Percentiles rank a stretch among this genome's conserved stretches.
phyloP scores from a whole-genome alignment of 2,797 vertebrate genomes.

The Momotus momota region DNA sequence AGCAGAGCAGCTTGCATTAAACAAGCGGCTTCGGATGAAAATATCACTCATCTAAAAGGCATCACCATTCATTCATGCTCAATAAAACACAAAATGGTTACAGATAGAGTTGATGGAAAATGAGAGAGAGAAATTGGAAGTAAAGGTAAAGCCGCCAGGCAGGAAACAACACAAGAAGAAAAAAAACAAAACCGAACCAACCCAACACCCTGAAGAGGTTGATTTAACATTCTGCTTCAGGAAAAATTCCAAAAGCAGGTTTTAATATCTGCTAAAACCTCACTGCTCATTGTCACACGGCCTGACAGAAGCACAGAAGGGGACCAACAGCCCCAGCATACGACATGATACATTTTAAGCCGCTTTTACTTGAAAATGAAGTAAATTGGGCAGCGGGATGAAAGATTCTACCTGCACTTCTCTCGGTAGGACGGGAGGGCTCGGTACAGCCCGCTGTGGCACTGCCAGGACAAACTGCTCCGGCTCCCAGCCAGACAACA shows the following conservation, averaged over 20 bases:
- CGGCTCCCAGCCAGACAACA: background rate
- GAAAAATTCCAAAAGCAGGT: conserved; percentile 26
- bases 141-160: conserved; percentile 33
- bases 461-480: background rate
- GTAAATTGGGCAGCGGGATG: background rate
- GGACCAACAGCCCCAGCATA: background rate
- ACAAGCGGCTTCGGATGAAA: conserved; percentile 44
- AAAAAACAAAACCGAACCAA: background rate
- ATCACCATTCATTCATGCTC: conserved; percentile 70
- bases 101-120: conserved; percentile 61
- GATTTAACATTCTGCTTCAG: conserved; percentile 27
- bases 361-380: accelerated
- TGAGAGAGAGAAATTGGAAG: conserved; percentile 15
- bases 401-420: background rate
- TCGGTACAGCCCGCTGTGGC: background rate
- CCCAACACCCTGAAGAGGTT: background rate
- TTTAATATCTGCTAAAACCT: conserved; percentile 39
- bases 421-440: background rate
- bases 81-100: conserved; percentile 71
- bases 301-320: conserved; percentile 39
- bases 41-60: conserved; percentile 61
- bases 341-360: background rate
- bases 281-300: background rate
- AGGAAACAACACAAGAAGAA: background rate
- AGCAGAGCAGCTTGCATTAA: conserved; percentile 30